Evolutionary conservation across 2,888 invertebrate genomes (phyloP).

Genomic region (Sarcophaga subvicina): DNA sequence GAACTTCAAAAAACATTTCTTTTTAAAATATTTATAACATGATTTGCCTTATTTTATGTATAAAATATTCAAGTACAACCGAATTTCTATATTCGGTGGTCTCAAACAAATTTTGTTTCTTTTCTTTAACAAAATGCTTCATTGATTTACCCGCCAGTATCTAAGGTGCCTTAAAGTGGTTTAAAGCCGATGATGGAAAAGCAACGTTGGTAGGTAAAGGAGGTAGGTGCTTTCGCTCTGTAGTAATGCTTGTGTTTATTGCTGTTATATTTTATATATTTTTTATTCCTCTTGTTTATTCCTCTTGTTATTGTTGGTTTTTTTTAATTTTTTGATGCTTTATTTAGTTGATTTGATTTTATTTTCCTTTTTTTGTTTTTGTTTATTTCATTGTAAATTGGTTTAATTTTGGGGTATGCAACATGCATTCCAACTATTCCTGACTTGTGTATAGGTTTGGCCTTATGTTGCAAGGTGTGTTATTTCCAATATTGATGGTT

Average conservation of each 20-base stretch:
- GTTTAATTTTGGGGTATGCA: conserved; percentile 65
- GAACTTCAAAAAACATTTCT: too few species aligned
- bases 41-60: too few species aligned
- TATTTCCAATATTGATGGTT: conserved; percentile 69
- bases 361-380: conserved; percentile 10
- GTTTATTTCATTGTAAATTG: conserved; percentile 54
- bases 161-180: neutral
- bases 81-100: conserved; percentile 34
- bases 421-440: conserved; percentile 60
- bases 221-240: neutral
- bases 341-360: neutral
- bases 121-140: conserved; percentile 34
- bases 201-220: conserved; percentile 36
- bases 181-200: neutral
- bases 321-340: conserved; percentile 48
- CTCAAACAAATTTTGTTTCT: neutral
- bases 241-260: conserved; percentile 46
- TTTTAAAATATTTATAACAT: too few species aligned
- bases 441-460: conserved; percentile 58
- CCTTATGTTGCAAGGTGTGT: conserved; percentile 66
- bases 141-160: conserved; percentile 38
- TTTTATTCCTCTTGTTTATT: neutral
- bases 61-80: neutral
- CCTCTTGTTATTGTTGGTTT: neutral
- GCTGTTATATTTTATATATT: conserved; percentile 42